phyloP scores from a whole-genome alignment of 2,113 vertebrate species.

The Rhadina sibilatrix region DNA sequence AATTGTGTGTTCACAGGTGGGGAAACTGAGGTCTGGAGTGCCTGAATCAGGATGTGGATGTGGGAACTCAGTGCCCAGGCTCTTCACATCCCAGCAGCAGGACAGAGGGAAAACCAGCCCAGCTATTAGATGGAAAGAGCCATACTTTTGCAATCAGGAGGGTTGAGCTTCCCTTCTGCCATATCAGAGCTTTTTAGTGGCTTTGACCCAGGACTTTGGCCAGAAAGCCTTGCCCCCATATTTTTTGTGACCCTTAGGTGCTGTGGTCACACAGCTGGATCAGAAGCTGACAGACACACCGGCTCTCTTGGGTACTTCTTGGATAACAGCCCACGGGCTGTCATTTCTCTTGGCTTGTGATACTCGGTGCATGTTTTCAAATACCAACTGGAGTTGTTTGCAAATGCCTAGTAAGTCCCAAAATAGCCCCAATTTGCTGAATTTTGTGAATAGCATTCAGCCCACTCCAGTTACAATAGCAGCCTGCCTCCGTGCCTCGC shows the following conservation, averaged over 20 bases:
- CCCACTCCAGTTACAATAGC: conserved; percentile 56
- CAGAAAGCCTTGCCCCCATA: background rate
- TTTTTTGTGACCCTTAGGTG: background rate
- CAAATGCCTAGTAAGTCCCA: conserved; percentile 64
- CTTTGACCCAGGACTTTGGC: background rate
- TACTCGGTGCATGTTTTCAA: conserved; percentile 48
- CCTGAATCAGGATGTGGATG: background rate
- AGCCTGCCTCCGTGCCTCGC: conserved; percentile 28
- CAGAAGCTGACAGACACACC: background rate
- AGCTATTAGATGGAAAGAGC: background rate
- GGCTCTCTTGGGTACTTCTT: background rate
- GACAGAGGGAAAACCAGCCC: background rate
- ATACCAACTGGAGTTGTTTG: conserved; percentile 69
- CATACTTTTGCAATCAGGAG: fast-evolving
- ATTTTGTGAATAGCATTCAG: conserved; percentile 59
- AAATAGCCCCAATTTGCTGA: conserved; percentile 65
- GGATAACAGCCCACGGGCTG: background rate
- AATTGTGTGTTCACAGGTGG: background rate
- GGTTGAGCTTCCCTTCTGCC: background rate
- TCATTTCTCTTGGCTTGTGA: conserved; percentile 31
- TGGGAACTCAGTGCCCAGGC: background rate
- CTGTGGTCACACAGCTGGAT: fast-evolving
- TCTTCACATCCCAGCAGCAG: background rate
- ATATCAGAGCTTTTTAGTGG: background rate
- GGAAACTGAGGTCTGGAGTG: background rate